Base-by-base conservation (phyloP, 2,113 vertebrate genomes). In the Labeo catla region DNA sequence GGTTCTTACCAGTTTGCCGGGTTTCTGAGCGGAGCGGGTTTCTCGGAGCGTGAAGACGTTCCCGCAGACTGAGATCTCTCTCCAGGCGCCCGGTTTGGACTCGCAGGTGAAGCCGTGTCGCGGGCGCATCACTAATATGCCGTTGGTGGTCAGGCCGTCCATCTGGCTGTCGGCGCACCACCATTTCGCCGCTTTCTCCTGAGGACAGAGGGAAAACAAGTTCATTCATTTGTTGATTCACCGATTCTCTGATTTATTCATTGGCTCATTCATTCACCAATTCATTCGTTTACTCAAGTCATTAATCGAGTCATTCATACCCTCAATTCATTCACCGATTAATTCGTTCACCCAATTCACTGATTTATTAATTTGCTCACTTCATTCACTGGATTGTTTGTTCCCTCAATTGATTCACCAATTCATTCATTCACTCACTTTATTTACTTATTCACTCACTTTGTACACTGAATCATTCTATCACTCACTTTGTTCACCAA, bases 121-220 rank as follows among this genome's bases (percentile, higher is more conserved):
- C 6, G 97, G 97, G 90, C 97, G 96, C 97, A 98, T 98, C 86
- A 99, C 97, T 89, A 99, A 95, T 72, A 99, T 96, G 0, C 97
- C 98, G 57, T 99, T 99, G 49, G 98, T 99, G 85, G 98, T 99
- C 84, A 98, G 94, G 1, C 96, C 97, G n/a, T 99, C 98, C 97
- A 98, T 98, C 90, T 98, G 97, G 2, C 97, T 96, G 61, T 97
- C 96, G 4, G 93, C 93, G 9, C 93, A 97, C 92, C 96, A 96
- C 98, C 98, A 99, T 91, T 99, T 99, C 0, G 97, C 96, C 47
- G 97, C 98, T 77, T 98, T 98, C 90, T 98, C 98, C 98, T 99
- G 91, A 11, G 63, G n/a, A 43, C 13, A 10, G 2, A 85, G 63
- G 66, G n/a, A 19, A 54, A 39, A 13, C 8, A 13, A 0, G 45